These are phyloP conservation scores for Streblospio benedicti DNA, from an alignment of 1,140 invertebrate species.

Conservation along the genomic window DNA sequence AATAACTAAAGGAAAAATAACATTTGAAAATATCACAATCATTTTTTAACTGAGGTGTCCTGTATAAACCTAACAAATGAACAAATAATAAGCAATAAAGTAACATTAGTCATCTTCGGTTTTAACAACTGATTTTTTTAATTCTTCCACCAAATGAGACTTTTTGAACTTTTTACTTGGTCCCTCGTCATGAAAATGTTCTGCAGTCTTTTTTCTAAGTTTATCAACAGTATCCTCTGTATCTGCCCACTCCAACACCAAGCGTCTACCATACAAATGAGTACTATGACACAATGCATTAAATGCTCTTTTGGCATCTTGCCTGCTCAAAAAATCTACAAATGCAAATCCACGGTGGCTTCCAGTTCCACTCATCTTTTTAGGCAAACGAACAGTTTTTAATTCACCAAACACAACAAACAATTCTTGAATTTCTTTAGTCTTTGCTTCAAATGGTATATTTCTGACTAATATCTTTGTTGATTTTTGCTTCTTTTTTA, in stretches of 20 bases:
- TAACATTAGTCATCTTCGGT: no score
- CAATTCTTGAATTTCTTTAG: slow-evolving; percentile 78
- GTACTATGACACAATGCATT: slow-evolving; percentile 87
- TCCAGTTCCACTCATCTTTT: slow-evolving; percentile 70
- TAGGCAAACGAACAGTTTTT: slow-evolving; percentile 81
- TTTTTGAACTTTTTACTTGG: slow-evolving; percentile 26
- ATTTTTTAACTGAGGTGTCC: no score
- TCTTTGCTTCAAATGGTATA: slow-evolving; percentile 90
- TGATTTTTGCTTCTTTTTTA: slow-evolving; percentile 59
- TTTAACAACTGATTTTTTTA: no score
- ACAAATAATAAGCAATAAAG: no score
- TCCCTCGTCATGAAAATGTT: slow-evolving; percentile 18
- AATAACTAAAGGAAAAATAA: no score
- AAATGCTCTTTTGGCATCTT: slow-evolving; percentile 91
- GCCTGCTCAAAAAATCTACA: slow-evolving; percentile 79
- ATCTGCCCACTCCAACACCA: slow-evolving; percentile 94
- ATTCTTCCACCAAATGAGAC: slow-evolving; percentile 22
- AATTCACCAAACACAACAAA: slow-evolving; percentile 93
- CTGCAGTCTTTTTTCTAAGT: slow-evolving; percentile 78
- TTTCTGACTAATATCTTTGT: slow-evolving; percentile 89
- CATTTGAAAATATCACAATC: no score
- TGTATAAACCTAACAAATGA: no score
- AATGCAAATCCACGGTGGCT: slow-evolving; percentile 93
- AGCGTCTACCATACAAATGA: slow-evolving; percentile 88
- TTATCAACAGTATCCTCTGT: slow-evolving; percentile 63